Evolutionary conservation across 1,140 invertebrate genomes (phyloP).

Genomic region (Drosophila parvula): DNA sequence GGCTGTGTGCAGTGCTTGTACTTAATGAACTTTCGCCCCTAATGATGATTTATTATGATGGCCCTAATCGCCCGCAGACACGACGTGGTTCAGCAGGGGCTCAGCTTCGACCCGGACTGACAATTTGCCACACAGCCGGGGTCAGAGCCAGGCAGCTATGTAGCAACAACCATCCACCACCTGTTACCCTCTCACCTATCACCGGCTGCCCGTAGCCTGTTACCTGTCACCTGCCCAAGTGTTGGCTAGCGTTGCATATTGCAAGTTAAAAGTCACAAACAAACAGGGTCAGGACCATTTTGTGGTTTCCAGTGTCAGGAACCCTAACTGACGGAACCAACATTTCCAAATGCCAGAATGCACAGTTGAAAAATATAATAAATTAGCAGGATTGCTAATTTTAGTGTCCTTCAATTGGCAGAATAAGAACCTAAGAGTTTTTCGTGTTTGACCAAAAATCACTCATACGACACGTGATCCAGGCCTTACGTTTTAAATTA

Average conservation of each 20-base stretch:
- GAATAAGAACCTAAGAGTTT: not conserved
- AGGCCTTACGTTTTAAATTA: not conserved
- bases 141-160: constrained; percentile 14
- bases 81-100: constrained; percentile 14
- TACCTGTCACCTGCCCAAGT: constrained; percentile 33
- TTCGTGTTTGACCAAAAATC: not conserved
- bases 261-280: constrained; percentile 61
- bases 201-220: constrained; percentile 23
- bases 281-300: constrained; percentile 4
- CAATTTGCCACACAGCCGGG: constrained; percentile 51
- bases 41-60: constrained; percentile 78
- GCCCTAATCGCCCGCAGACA: constrained; percentile 63
- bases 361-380: not conserved
- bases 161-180: constrained; percentile 7
- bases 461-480: constrained; percentile 20
- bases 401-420: too few species aligned
- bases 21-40: constrained; percentile 65
- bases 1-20: constrained; percentile 26
- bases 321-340: not conserved
- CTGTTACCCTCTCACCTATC: constrained; percentile 7
- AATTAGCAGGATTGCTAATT: not conserved
- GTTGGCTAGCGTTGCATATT: constrained; percentile 45
- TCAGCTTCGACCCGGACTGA: constrained; percentile 25
- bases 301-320: constrained; percentile 23
- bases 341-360: not conserved